Base-by-base conservation (phyloP, 1,140 invertebrate species). In the Drosophila lini region DNA sequence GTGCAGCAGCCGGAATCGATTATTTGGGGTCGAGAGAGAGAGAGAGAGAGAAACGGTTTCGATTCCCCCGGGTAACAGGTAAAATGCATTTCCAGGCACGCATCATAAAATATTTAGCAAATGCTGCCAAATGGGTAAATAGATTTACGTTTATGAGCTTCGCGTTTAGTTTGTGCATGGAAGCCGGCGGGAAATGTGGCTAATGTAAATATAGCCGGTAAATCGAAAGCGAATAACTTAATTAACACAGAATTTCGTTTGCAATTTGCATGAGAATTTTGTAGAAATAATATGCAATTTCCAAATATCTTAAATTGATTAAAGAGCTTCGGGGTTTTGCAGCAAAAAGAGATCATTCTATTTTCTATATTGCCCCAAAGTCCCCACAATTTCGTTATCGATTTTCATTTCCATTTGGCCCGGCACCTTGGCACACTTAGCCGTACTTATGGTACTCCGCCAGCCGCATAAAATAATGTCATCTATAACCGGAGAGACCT, bases 31-130 rank as follows among this genome's bases (percentile, higher is more conserved):
- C 6, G n/a, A 32, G 22, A 32, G 34, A 8, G 19, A 32, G 22
- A 32, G 34, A 8, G 19, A 19, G 44, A 15, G 15, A 9, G 59
- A 10, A 55, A 38, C 8, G 28, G 41, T 40, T 19, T 45, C 28
- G 34, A 38, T 58, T 70, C 61, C 77, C 65, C 28, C 25, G n/a
- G 42, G 53, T 76, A 60, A 48, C 64, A 41, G 47, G 69, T 74
- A 73, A 68, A 76, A 76, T 69, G 79, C 71, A 82, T 55, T 55
- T 52, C 48, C 61, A n/a, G 55, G 59, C 68, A 78, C 47, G 71
- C 60, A 48, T 77, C 80, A 80, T 86, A 76, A 83, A 86, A 82
- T 88, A 86, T 86, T 80, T 73, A 80, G 65, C 55, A 64, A 83
- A 73, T 76, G 52, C 64, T 52, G 59, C 48, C 61, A 70, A 85